Evolutionary conservation across 2,797 vertebrate species (phyloP), one percentile per base, ranked within the genome.

Genomic region (Dallia pectoralis): DNA sequence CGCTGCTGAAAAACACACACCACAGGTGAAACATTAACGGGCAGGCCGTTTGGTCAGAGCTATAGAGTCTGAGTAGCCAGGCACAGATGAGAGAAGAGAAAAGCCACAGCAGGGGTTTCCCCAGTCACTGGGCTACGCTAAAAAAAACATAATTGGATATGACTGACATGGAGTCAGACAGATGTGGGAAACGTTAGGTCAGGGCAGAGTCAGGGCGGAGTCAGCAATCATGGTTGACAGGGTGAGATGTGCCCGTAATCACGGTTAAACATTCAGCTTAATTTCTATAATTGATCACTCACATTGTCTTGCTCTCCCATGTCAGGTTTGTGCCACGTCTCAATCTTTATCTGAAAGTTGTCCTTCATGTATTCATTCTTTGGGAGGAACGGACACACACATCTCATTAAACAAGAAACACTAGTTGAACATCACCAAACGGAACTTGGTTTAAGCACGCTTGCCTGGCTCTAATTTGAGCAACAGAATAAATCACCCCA

Each of bases 271-370:
- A 25, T 59, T 59, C 22, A 59, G 22, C 4, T 3, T 59, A 22
- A 25, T 59, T 12, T 15, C 40, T 16, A 27, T 25, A 67, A 15
- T 27, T 16, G 22, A 11, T 1, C 27, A 95, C 97, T 97, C 89
- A 99, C 97, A 72, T 99, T 98, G 3, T 98, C 95, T 86, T 91
- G 89, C 2, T 93, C 92, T 70, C 97, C 97, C 75, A 96, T 87
- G 83, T 99, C 97, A 61, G 95, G 92, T 88, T 97, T 99, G 92
- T 99, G 53, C 53, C 22, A 59, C 53, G 53, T 59, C 53, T 59
- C 53, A 59, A 59, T 59, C 25, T 59, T 59, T 11, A 59, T 59
- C 53, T 25, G 22, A 4, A 59, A 59, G 25, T 27, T 59, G 22
- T 59, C 53, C 22, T 59, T 59, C 53, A 59, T 59, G 53, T 59